A percentile compares a stretch with the other conserved stretches of the same genome.
These are phyloP conservation scores for Hirtodrosophila confusa DNA, from an alignment of 2,888 invertebrate genomes.

Conservation along the genomic window DNA sequence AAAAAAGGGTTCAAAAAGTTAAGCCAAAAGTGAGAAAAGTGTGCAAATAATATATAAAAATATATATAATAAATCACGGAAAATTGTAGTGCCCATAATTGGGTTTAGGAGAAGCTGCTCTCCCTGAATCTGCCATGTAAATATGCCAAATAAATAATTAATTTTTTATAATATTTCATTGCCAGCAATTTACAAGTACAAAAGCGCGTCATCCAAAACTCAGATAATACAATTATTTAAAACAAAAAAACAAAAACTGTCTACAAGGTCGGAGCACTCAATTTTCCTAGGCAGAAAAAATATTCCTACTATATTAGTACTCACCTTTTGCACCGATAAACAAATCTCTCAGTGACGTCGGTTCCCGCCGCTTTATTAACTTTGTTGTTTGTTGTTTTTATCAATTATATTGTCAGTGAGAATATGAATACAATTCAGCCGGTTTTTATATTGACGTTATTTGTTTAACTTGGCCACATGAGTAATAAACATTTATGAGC, in stretches of 20 bases:
- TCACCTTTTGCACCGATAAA: conserved; percentile 43
- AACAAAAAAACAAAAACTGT: conserved; percentile 12
- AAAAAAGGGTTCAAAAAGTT: background rate
- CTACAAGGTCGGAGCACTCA: conserved; percentile 10
- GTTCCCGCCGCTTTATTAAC: conserved; percentile 38
- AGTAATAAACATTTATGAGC: conserved; percentile 54
- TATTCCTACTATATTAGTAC: conserved; percentile 1
- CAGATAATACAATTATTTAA: conserved; percentile 7
- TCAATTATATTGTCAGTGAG: conserved; percentile 51
- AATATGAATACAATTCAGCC: conserved; percentile 33
- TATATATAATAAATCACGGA: conserved; percentile 5
- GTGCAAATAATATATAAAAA: conserved; percentile 7
- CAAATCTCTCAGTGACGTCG: conserved; percentile 64
- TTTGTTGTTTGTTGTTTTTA: conserved; percentile 40
- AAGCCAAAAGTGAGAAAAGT: conserved; percentile 19
- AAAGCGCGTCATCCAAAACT: conserved; percentile 37
- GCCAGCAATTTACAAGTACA: conserved; percentile 76
- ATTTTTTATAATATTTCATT: conserved; percentile 23
- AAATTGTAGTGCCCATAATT: background rate
- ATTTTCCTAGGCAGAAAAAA: conserved; percentile 3
- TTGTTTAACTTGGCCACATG: conserved; percentile 46
- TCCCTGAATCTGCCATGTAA: conserved; percentile 58
- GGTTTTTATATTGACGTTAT: conserved; percentile 25
- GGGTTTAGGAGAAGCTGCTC: background rate
- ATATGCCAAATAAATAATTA: conserved; percentile 41